These are phyloP conservation scores for Potamilus streckersoni DNA, from an alignment of 1,140 invertebrate species.

Conservation along the genomic window DNA sequence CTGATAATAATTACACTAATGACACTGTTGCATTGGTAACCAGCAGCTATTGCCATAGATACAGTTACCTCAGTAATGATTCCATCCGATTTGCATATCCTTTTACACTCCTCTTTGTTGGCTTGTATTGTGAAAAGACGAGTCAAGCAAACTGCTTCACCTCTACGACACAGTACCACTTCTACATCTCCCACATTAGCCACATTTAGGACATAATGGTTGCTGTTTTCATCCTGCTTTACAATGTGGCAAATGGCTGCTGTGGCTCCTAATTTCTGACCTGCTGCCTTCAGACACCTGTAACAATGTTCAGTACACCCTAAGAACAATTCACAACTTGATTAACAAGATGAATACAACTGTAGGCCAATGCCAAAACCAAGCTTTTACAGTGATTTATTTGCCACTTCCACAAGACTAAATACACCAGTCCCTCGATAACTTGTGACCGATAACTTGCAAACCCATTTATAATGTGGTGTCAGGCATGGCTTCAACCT, in stretches of 20 bases:
- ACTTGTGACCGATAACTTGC: no score
- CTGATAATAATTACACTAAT: no score
- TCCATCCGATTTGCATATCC: constrained; percentile 62
- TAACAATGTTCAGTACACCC: constrained; percentile 4
- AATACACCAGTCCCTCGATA: no score
- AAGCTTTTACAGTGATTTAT: no score
- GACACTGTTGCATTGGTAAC: no score
- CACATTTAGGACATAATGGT: constrained; percentile 51
- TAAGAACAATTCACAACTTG: no score
- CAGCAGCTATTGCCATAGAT: not conserved
- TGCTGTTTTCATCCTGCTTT: constrained; percentile 30
- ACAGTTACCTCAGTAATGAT: constrained; percentile 66
- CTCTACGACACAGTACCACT: constrained; percentile 61
- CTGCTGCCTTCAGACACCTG: constrained; percentile 60
- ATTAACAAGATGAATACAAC: no score
- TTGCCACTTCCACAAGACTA: no score
- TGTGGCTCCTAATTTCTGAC: constrained; percentile 64
- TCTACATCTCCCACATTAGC: constrained; percentile 66
- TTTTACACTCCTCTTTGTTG: constrained; percentile 57
- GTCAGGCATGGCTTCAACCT: no score
- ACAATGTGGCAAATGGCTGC: constrained; percentile 59
- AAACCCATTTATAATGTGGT: no score
- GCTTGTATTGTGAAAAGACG: constrained; percentile 53
- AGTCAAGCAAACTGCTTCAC: constrained; percentile 54
- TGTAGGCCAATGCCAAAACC: no score